phyloP scores from a whole-genome alignment of 2,888 invertebrate genomes.

The Tachina grossa region DNA sequence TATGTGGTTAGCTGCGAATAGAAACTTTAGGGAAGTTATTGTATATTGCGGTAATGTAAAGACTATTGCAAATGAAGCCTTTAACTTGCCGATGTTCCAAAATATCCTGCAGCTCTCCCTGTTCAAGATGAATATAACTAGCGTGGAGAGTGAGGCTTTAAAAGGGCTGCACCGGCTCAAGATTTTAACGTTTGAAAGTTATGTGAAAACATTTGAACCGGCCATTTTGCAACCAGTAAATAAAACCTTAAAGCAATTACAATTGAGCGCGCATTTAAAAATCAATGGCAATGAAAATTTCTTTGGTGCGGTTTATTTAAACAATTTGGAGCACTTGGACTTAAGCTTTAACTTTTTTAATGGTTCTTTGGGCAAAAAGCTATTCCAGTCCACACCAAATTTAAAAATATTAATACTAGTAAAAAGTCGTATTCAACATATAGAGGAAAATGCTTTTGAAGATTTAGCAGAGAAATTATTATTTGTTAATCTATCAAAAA shows the following conservation, averaged over 20 bases:
- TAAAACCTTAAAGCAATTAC: conserved; percentile 74
- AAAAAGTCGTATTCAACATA: conserved; percentile 73
- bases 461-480: conserved; percentile 72
- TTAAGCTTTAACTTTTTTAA: conserved; percentile 76
- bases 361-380: conserved; percentile 31
- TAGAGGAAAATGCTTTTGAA: conserved; percentile 76
- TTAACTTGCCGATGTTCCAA: conserved; percentile 76
- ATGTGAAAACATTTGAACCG: conserved; percentile 72
- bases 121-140: conserved; percentile 70
- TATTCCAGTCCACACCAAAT: conserved; percentile 76
- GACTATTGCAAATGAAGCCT: conserved; percentile 75
- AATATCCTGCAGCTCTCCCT: conserved; percentile 73
- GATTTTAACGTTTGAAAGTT: conserved; percentile 75
- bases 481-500: conserved; percentile 77
- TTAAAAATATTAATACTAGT: conserved; percentile 75
- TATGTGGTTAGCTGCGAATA: conserved; percentile 62
- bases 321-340: conserved; percentile 75
- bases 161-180: conserved; percentile 76
- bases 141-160: conserved; percentile 75
- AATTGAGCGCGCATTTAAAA: conserved; percentile 73
- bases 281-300: conserved; percentile 72
- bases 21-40: conserved; percentile 72
- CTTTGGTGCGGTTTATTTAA: conserved; percentile 75
- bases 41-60: conserved; percentile 72
- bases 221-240: conserved; percentile 79